A percentile compares a stretch with the other conserved stretches of the same genome.
These are phyloP conservation scores for Artemia sinica DNA, from an alignment of 2,888 invertebrate genomes.

Conservation along the genomic window DNA sequence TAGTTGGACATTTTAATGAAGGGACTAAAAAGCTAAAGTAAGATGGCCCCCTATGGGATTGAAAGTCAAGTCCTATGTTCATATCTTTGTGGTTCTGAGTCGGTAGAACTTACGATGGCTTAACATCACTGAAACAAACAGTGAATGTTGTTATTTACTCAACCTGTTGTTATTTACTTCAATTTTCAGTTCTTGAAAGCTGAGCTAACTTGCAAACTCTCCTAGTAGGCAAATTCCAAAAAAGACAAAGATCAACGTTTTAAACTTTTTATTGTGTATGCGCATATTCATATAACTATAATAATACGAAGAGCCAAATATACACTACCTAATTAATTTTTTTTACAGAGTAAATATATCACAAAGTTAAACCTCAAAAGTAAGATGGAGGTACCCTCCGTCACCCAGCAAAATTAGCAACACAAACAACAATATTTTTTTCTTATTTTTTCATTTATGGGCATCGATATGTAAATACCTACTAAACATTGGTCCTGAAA, in stretches of 20 bases:
- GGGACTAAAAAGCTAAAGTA: too few species aligned
- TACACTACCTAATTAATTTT: constrained; percentile 8
- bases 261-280: constrained; percentile 13
- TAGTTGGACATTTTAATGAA: too few species aligned
- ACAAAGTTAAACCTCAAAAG: constrained; percentile 10
- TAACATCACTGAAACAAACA: too few species aligned
- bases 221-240: too few species aligned
- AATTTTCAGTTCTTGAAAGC: too few species aligned
- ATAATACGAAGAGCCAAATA: constrained; percentile 11
- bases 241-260: background rate
- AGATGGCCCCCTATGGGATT: too few species aligned
- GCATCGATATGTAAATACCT: constrained; percentile 2
- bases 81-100: too few species aligned
- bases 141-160: too few species aligned
- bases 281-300: constrained; percentile 8
- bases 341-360: constrained; percentile 12
- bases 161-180: too few species aligned
- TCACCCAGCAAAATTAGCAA: constrained; percentile 11
- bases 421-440: background rate
- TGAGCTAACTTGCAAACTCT: too few species aligned
- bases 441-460: background rate
- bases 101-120: too few species aligned
- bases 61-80: too few species aligned
- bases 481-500: background rate
- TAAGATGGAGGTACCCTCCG: constrained; percentile 1